Conservation (phyloP, 2,113 vertebrate genomes). For the Indicator maculatus region DNA sequence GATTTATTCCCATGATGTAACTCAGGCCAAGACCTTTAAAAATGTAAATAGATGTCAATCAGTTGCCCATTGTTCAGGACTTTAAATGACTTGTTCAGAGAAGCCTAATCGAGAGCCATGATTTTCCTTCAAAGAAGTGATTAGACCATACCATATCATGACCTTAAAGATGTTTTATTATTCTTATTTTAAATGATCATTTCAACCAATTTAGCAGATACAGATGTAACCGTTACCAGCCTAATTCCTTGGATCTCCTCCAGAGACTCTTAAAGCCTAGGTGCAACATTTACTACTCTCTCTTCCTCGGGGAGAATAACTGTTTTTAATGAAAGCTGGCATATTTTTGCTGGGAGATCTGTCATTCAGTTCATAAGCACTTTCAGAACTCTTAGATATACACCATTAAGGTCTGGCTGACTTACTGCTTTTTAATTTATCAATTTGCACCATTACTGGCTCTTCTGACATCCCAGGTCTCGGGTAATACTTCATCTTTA, state of each 20-base stretch:
- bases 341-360: slow-evolving; percentile 24
- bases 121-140: not conserved
- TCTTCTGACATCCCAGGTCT: not conserved
- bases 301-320: not conserved
- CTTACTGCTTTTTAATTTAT: slow-evolving; percentile 65
- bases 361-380: slow-evolving; percentile 24
- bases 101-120: not conserved
- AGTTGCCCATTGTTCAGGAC: not conserved
- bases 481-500: slow-evolving; percentile 45
- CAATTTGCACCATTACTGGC: slow-evolving; percentile 44
- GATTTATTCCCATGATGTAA: rapidly evolving
- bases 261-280: slow-evolving; percentile 62
- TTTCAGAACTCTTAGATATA: slow-evolving; percentile 15
- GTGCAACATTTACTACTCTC: slow-evolving; percentile 47
- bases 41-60: not conserved
- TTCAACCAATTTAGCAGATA: slow-evolving; percentile 60
- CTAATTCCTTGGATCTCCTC: slow-evolving; percentile 65
- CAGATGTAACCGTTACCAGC: slow-evolving; percentile 54
- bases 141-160: not conserved
- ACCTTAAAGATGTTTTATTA: slow-evolving; percentile 59
- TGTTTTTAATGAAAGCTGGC: slow-evolving; percentile 52
- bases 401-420: not conserved
- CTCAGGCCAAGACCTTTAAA: not conserved
- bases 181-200: slow-evolving; percentile 64
- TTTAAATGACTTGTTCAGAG: not conserved